Evolutionary conservation across 1,140 invertebrate species (phyloP), one percentile per base, ranked within the genome.

Genomic region (Bombus picipes): DNA sequence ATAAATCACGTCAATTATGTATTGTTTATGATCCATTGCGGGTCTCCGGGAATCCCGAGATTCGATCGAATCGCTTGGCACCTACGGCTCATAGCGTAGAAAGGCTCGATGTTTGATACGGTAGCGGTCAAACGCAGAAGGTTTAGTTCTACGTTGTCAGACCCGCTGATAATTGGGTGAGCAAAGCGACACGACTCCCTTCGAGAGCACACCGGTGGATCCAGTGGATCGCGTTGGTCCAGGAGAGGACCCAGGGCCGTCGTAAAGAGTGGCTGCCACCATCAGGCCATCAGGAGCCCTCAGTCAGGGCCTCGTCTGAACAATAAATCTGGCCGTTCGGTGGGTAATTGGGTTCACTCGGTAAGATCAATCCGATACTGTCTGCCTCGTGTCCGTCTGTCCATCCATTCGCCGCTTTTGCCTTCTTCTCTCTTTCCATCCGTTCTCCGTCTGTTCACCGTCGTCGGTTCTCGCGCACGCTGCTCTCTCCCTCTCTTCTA

Each of bases 341-440:
- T 92, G 87, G 94, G 94, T 95, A 95, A 95, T 95, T 95, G 95
- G 95, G 94, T 95, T 95, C 94, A 95, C 94, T 93, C 94, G 94
- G 91, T 93, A 91, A 94, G 95, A 95, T 95, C 94, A 92, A 93
- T 94, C 93, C 94, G 94, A 95, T 95, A 95, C 94, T 95, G 95
- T 95, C 94, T 93, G 89, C 92, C 92, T 88, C 92, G 92, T 93
- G 94, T 94, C 93, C 92, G 92, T 94, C 93, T 86, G 90, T 94
- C 93, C 90, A 88, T 92, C 90, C 91, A 83, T 91, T 89, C 91
- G 88, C 91, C 89, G 89, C 85, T 91, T 77, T 77, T 89, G 87
- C 80, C 85, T 85, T 83, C 80, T 87, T 83, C 88, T 90, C 87
- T 88, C 88, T 83, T 65, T 84, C 76, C 53, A 25, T 78, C 47